Evolutionary conservation across 2,888 invertebrate species (phyloP).

Genomic region (Heliconius aoede): DNA sequence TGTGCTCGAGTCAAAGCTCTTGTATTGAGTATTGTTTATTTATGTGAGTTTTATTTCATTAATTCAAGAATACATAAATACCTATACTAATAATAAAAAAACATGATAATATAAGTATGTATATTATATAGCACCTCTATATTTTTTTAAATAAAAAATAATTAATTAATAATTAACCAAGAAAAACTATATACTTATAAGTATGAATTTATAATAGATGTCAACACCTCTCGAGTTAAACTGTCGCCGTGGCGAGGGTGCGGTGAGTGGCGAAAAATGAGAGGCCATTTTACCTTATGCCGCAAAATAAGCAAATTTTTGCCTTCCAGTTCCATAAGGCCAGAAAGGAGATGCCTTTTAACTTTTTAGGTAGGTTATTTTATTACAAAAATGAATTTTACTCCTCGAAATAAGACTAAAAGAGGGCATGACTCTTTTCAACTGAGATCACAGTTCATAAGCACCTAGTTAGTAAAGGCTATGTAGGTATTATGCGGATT

Average conservation of each 20-base stretch:
- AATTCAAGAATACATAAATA: neutral
- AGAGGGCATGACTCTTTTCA: conserved; percentile 48
- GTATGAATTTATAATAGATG: conserved; percentile 42
- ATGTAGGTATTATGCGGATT: conserved; percentile 4
- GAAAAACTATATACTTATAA: conserved; percentile 20
- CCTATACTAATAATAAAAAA: neutral
- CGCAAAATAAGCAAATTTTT: conserved; percentile 55
- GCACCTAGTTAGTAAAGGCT: conserved; percentile 41
- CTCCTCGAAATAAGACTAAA: conserved; percentile 49
- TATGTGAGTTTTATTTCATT: too few species aligned
- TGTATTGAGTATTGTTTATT: too few species aligned
- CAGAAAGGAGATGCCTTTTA: conserved; percentile 52
- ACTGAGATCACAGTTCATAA: conserved; percentile 36
- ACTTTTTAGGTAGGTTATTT: conserved; percentile 54
- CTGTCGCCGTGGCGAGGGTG: conserved; percentile 49
- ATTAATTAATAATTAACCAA: neutral
- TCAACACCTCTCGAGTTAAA: conserved; percentile 51
- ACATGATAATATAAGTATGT: neutral
- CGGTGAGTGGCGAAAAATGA: conserved; percentile 53
- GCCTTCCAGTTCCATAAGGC: conserved; percentile 50
- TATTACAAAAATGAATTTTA: conserved; percentile 53
- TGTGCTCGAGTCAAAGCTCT: neutral
- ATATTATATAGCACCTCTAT: neutral
- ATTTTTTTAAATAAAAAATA: neutral
- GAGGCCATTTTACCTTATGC: conserved; percentile 51